A percentile compares a stretch with the other conserved stretches of the same genome.
These are phyloP conservation scores for Coenonympha glycerion DNA, from an alignment of 2,888 invertebrate genomes.

Conservation along the genomic window DNA sequence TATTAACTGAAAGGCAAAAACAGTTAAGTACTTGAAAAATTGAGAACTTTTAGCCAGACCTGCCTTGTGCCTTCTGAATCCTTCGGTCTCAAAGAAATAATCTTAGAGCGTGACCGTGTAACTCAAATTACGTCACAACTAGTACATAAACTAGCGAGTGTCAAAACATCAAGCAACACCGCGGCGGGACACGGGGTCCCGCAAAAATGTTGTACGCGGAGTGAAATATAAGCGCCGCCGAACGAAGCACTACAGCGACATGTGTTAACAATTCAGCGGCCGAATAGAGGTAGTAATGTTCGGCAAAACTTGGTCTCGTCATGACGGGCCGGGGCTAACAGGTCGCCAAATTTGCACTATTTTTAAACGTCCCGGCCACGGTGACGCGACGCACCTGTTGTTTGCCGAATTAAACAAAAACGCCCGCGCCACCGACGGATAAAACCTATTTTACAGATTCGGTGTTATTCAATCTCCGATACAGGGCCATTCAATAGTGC, in stretches of 20 bases:
- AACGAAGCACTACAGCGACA: slow-evolving; percentile 33
- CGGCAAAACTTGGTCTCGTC: slow-evolving; percentile 45
- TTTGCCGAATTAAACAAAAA: slow-evolving; percentile 35
- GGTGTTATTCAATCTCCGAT: slow-evolving; percentile 20
- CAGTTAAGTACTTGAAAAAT: too few species aligned
- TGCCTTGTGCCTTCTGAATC: too few species aligned
- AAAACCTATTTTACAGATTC: slow-evolving; percentile 26
- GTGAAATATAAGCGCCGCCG: slow-evolving; percentile 14
- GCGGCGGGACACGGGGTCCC: background rate
- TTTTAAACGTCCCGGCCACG: slow-evolving; percentile 63
- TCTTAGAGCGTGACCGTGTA: too few species aligned
- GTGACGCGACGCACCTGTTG: slow-evolving; percentile 72
- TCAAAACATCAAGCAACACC: slow-evolving; percentile 1
- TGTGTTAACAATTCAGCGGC: slow-evolving; percentile 43
- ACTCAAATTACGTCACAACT: background rate
- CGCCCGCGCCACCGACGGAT: slow-evolving; percentile 24
- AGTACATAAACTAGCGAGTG: background rate
- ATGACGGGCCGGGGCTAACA: slow-evolving; percentile 49
- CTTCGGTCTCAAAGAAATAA: too few species aligned
- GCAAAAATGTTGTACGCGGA: slow-evolving; percentile 13
- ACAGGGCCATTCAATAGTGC: slow-evolving; percentile 13
- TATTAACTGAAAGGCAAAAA: too few species aligned
- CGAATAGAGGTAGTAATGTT: slow-evolving; percentile 38
- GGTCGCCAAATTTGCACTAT: slow-evolving; percentile 72
- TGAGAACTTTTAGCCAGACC: too few species aligned